Conservation (phyloP, 2,113 vertebrate species). For the Mirza zaza region DNA sequence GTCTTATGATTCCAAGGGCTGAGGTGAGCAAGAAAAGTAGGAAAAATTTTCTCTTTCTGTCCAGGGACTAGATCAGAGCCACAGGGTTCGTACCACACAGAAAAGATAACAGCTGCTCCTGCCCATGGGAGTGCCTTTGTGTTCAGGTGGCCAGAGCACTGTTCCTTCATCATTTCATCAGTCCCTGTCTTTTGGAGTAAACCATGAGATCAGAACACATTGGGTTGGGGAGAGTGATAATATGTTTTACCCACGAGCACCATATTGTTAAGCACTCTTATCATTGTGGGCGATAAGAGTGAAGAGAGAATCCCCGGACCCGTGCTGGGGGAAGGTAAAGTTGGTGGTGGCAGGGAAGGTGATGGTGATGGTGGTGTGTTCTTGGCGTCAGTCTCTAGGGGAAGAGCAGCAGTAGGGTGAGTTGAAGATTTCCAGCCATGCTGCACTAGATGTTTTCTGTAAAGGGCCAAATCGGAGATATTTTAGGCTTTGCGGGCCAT, state of each 20-base stretch:
- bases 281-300: not conserved
- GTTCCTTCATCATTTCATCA: not conserved
- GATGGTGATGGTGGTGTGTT: too few species aligned
- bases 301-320: too few species aligned
- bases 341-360: too few species aligned
- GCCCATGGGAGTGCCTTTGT: not conserved
- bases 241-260: not conserved
- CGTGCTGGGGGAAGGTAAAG: not conserved
- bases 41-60: not conserved
- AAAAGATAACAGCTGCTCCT: not conserved
- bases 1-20: not conserved
- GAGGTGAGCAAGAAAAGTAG: not conserved
- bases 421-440: not conserved
- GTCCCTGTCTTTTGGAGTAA: not conserved
- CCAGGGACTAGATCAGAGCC: not conserved
- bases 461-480: not conserved
- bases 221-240: not conserved
- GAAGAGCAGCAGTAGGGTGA: not conserved
- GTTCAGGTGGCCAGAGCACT: not conserved
- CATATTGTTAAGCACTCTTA: not conserved
- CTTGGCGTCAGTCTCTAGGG: not conserved
- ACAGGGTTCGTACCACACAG: not conserved
- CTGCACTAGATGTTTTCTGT: not conserved
- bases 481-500: not conserved
- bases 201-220: not conserved